Evolutionary conservation across 1,140 invertebrate species (phyloP), one percentile per base, ranked within the genome.

Genomic region (Acromyrmex charruanus): DNA sequence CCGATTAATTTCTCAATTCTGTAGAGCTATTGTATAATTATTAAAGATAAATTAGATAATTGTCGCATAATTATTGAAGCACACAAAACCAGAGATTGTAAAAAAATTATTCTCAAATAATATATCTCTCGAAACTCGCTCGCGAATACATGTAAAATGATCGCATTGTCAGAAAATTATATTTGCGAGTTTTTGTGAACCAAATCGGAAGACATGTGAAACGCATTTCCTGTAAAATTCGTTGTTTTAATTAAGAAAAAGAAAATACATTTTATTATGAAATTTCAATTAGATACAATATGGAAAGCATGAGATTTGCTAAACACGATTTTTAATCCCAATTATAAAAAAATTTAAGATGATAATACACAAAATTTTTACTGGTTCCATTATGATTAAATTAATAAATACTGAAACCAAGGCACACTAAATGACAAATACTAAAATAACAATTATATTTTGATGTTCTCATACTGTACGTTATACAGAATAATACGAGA

Each of bases 1-100:
- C 14, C 21, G 14, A 58, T 75, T 75, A 75, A 75, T 39, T 75
- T 59, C 9, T 58, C n/a, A 77, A 59, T n/a, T 55, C 55, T 55
- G 18, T 66, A 66, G 3, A 25, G n/a, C 12, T 59, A 39, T 59
- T 18, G 53, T 4, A 66, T 66, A 66, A 66, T 66, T 66, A 66
- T 66, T 66, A 18, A 0, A n/a, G 28, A 7, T 61, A 18, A 21
- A 39, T 25, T 16, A n/a, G 12, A 75, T 28, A 14, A 61, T 61
- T 28, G 25, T 28, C 0, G 16, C 10, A 58, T 35, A 74, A 71
- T 58, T 55, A 35, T 58, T 14, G 28, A 25, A 53, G 25, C 10
- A 25, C 14, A 31, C 2, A n/a, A 25, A 21, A 59, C 10, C 35
- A 31, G 18, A 77, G 31, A 39, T 21, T 25, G 58, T 35, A 75